These are phyloP conservation scores for Mus spicilegus DNA, from an alignment of 2,113 vertebrate genomes.

Conservation along the genomic window DNA sequence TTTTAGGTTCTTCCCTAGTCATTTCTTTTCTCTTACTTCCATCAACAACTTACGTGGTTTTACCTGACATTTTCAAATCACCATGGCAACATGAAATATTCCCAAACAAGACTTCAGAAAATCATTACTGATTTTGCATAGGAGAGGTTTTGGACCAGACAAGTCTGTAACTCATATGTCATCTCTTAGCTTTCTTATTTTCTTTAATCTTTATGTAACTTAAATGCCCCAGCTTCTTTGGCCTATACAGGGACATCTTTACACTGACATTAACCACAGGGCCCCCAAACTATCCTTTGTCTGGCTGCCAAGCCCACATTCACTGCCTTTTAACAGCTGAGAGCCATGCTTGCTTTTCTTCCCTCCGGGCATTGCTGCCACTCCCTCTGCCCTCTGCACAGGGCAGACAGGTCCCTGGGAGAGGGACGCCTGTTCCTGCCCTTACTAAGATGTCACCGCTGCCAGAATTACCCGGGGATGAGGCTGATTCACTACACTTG, in stretches of 20 bases:
- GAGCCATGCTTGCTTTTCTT: not conserved
- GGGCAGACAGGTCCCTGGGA: not conserved
- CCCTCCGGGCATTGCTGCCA: rapidly evolving
- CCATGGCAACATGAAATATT: not conserved
- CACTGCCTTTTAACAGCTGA: not conserved
- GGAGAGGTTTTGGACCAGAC: not conserved
- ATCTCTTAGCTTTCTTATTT: not conserved
- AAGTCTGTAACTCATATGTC: not conserved
- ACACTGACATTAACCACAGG: not conserved
- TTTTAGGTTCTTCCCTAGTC: not conserved
- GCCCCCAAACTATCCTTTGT: not conserved
- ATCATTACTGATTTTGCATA: not conserved
- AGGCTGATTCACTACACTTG: not conserved
- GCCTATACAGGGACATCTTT: not conserved
- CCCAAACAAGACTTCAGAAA: not conserved
- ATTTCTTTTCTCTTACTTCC: not conserved
- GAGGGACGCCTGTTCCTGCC: not conserved
- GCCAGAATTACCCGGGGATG: not conserved
- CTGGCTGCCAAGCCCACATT: not conserved
- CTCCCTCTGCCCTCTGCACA: not conserved
- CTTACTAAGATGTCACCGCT: not conserved
- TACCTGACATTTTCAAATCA: not conserved
- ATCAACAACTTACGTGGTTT: not conserved
- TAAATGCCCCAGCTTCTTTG: not conserved
- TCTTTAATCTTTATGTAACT: not conserved